These are phyloP conservation scores for Orthonyx spaldingii DNA, from an alignment of 2,113 vertebrate genomes.

Conservation along the genomic window DNA sequence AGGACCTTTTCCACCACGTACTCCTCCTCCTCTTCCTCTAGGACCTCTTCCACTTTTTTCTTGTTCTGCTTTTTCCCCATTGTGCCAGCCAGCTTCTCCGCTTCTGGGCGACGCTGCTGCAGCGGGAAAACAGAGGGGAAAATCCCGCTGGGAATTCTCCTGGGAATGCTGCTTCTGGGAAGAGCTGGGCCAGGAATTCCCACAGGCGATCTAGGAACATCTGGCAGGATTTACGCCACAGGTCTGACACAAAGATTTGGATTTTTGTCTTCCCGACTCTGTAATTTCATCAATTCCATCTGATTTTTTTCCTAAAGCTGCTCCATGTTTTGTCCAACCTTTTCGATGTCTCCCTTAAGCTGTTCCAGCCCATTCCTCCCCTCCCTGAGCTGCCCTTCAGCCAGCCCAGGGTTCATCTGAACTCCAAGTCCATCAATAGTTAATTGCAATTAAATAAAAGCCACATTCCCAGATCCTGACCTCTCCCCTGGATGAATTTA, in stretches of 20 bases:
- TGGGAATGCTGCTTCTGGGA: no score
- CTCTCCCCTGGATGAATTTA: no score
- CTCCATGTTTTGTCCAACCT: no score
- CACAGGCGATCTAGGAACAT: accelerated
- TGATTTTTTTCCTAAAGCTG: background rate
- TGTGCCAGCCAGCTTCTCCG: slow-evolving; percentile 82
- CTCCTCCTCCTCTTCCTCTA: slow-evolving; percentile 93
- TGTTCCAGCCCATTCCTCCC: background rate
- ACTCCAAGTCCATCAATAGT: accelerated
- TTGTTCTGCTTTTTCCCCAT: slow-evolving; percentile 92
- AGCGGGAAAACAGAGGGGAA: background rate
- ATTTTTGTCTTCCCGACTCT: background rate
- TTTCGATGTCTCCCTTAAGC: no score
- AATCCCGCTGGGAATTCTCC: background rate
- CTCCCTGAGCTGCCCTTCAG: background rate
- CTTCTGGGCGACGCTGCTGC: slow-evolving; percentile 68
- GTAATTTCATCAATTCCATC: accelerated
- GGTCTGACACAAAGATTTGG: accelerated
- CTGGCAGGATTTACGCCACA: accelerated
- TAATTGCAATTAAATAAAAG: background rate
- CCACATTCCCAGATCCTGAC: background rate
- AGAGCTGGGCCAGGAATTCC: no score
- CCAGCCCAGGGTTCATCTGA: background rate
- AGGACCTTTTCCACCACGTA: slow-evolving; percentile 97
- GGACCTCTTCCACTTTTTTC: slow-evolving; percentile 93